Evolutionary conservation across 2,888 invertebrate species (phyloP).

Genomic region (Rotaria macrura): DNA sequence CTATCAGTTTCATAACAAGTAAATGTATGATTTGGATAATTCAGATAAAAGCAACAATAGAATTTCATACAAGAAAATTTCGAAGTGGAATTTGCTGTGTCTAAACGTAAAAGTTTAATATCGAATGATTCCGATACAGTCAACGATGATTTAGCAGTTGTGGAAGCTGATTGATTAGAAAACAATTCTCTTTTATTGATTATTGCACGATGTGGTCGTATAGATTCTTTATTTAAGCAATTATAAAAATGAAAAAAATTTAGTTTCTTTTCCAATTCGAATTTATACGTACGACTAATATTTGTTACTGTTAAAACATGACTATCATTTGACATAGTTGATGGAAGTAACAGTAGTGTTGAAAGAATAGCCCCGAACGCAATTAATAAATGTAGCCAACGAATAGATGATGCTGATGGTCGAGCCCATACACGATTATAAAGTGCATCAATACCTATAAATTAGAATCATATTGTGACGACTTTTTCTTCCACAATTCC

Average conservation of each 20-base stretch:
- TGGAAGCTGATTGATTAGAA: background rate
- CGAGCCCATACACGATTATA: slow-evolving; percentile 7
- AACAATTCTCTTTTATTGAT: background rate
- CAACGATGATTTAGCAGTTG: background rate
- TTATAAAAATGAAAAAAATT: background rate
- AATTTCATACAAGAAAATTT: background rate
- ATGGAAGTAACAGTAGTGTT: background rate
- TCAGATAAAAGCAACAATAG: background rate
- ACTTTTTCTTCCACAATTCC: background rate
- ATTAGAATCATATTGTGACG: background rate
- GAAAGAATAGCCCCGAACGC: background rate
- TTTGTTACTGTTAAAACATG: background rate
- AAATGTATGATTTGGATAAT: background rate
- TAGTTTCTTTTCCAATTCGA: background rate
- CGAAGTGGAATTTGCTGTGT: background rate
- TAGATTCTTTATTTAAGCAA: background rate
- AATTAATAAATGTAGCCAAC: background rate
- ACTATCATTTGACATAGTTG: background rate
- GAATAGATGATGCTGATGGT: background rate
- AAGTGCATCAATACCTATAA: background rate
- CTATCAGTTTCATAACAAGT: background rate
- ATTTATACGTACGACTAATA: background rate
- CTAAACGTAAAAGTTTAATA: background rate
- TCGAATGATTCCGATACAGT: background rate
- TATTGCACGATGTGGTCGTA: background rate